Percentiles rank a stretch among this genome's conserved stretches.
Conservation (phyloP, 2,888 invertebrate species). For the Morpho deidamia region DNA sequence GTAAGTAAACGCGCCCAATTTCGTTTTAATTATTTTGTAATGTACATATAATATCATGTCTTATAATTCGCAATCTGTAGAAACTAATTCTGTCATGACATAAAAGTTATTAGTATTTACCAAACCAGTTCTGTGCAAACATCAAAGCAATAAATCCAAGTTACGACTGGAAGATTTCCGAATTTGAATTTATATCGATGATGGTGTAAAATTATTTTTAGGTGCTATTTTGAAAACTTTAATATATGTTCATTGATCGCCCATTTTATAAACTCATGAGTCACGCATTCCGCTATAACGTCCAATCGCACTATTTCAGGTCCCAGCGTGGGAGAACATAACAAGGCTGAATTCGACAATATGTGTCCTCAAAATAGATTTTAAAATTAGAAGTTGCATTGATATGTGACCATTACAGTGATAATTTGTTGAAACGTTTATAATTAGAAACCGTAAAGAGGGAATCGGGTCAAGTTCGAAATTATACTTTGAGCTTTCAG, state of each 20-base stretch:
- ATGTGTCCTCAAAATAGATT: constrained; percentile 47
- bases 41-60: too few relatives aligned
- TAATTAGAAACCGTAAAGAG: constrained; percentile 23
- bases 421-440: constrained; percentile 27
- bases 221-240: constrained; percentile 30
- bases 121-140: neutral
- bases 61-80: too few relatives aligned
- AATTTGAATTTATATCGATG: neutral
- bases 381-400: constrained; percentile 47
- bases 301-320: constrained; percentile 51
- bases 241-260: constrained; percentile 55
- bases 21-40: too few relatives aligned
- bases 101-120: neutral
- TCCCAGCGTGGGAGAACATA: constrained; percentile 60
- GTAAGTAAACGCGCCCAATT: too few relatives aligned
- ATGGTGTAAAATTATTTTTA: constrained; percentile 7
- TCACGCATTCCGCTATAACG: constrained; percentile 52
- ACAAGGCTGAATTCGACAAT: constrained; percentile 66
- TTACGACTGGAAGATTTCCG: neutral
- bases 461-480: constrained; percentile 40
- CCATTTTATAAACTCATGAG: constrained; percentile 56
- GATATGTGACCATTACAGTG: constrained; percentile 30
- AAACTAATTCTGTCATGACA: neutral
- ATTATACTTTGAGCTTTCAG: neutral
- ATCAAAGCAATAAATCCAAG: constrained; percentile 3